Percentiles rank a stretch among this genome's conserved stretches.
Evolutionary conservation across 2,797 vertebrate species (phyloP).

Genomic region (Sebastes miniatus): DNA sequence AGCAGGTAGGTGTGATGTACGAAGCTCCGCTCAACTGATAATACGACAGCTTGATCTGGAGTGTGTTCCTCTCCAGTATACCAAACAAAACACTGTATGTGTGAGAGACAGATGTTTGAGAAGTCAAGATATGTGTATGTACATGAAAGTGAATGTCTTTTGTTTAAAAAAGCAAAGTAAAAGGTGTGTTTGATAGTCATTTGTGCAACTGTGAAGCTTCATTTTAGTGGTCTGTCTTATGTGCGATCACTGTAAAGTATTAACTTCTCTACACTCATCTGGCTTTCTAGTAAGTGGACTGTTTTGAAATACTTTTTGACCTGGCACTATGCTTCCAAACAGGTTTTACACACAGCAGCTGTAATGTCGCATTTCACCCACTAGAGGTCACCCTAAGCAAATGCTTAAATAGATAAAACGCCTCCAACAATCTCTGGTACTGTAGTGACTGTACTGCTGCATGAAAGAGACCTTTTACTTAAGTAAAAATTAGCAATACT

Average conservation of each 20-base stretch:
- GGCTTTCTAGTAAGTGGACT: neutral
- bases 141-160: neutral
- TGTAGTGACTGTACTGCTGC: neutral
- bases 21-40: neutral
- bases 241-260: neutral
- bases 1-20: neutral
- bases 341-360: neutral
- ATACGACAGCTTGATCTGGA: neutral
- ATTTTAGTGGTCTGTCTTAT: neutral
- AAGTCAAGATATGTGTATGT: fast-evolving
- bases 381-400: slow-evolving; percentile 51
- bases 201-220: neutral
- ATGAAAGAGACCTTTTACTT: neutral
- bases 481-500: no score
- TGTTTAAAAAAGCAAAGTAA: neutral
- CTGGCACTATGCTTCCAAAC: neutral
- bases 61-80: neutral
- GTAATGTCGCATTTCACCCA: slow-evolving; percentile 31
- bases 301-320: neutral
- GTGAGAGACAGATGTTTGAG: neutral
- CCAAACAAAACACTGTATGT: neutral
- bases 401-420: neutral
- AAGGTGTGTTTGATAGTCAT: neutral
- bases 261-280: neutral
- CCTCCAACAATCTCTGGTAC: neutral